Conservation (phyloP, 2,797 vertebrate genomes). For the Coccyzus lansbergi region DNA sequence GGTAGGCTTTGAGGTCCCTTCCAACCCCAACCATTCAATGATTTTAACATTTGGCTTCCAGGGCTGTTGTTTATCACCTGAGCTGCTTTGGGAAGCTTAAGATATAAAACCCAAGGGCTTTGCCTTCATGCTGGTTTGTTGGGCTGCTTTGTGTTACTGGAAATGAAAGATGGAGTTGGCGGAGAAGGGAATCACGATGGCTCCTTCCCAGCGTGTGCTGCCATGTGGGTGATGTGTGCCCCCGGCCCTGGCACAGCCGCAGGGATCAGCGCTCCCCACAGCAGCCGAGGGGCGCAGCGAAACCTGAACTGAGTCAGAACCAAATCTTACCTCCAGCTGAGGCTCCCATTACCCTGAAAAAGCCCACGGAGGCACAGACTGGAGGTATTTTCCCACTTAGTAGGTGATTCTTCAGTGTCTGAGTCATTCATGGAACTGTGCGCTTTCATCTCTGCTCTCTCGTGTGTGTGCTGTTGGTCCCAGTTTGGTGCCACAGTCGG, state of each 20-base stretch:
- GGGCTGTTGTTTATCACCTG: not conserved
- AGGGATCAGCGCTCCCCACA: not conserved
- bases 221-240: not conserved
- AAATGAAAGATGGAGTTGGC: not conserved
- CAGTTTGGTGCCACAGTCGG: not conserved
- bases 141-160: not conserved
- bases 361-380: constrained; percentile 49
- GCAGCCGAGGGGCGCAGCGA: not conserved
- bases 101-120: not conserved
- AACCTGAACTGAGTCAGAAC: constrained; percentile 65
- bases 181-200: not conserved
- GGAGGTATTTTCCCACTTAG: constrained; percentile 49
- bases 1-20: too few species aligned
- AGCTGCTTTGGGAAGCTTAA: not conserved
- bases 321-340: constrained; percentile 1
- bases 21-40: not conserved
- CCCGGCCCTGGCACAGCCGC: constrained; percentile 4
- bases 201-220: not conserved
- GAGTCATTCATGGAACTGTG: constrained; percentile 30
- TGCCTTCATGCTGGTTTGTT: not conserved
- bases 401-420: constrained; percentile 4
- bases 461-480: not conserved
- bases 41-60: not conserved
- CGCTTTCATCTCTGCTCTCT: not conserved
- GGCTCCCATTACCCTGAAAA: constrained; percentile 39